Evolutionary conservation across 2,888 invertebrate species (phyloP).

Genomic region (Pandemis heparana): DNA sequence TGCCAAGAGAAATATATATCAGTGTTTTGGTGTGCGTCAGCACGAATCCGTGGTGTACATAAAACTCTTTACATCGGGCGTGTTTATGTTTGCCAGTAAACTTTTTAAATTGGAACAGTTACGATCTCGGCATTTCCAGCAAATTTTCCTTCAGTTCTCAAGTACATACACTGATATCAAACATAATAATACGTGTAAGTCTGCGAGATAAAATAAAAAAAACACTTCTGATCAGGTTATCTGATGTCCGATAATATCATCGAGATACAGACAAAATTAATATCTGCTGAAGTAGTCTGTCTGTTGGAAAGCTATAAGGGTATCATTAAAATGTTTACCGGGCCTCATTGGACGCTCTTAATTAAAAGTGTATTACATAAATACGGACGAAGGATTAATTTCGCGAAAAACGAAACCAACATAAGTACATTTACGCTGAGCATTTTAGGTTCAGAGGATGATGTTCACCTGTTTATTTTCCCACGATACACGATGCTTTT

Average conservation of each 20-base stretch:
- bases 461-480: conserved; percentile 33
- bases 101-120: conserved; percentile 37
- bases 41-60: conserved; percentile 49
- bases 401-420: conserved; percentile 19
- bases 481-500: conserved; percentile 12
- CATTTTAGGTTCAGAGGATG: conserved; percentile 15
- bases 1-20: conserved; percentile 48
- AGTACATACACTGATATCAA: neutral
- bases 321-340: conserved; percentile 1
- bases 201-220: conserved; percentile 12
- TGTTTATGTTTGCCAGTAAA: conserved; percentile 47
- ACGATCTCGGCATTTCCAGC: conserved; percentile 27
- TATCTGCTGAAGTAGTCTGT: conserved; percentile 12
- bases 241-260: conserved; percentile 10
- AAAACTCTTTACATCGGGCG: conserved; percentile 41
- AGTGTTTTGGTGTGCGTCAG: conserved; percentile 53
- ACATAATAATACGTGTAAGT: conserved; percentile 13
- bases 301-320: neutral
- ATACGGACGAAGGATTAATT: conserved; percentile 15
- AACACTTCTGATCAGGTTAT: conserved; percentile 8
- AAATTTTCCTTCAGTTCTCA: conserved; percentile 1
- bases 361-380: conserved; percentile 18
- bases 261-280: conserved; percentile 6
- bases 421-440: conserved; percentile 13
- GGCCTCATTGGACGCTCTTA: conserved; percentile 2